Percentiles rank a stretch among this genome's conserved stretches.
These are phyloP conservation scores for Diarsia mendica DNA, from an alignment of 2,888 invertebrate genomes.

Conservation along the genomic window DNA sequence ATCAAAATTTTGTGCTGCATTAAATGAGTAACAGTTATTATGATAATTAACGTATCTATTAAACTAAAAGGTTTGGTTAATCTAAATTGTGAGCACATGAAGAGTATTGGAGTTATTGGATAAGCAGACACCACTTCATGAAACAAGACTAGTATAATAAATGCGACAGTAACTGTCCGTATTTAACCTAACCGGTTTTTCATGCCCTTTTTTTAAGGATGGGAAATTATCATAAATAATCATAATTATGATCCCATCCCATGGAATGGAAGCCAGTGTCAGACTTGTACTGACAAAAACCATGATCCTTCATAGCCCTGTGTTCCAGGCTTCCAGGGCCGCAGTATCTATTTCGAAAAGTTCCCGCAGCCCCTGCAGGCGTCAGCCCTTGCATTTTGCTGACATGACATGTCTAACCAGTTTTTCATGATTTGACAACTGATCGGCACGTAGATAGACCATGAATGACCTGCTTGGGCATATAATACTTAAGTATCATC, in stretches of 20 bases:
- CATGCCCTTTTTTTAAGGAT: too few relatives aligned
- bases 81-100: slow-evolving; percentile 36
- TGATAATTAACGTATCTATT: slow-evolving; percentile 46
- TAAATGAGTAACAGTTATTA: slow-evolving; percentile 48
- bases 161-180: not conserved
- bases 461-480: not conserved
- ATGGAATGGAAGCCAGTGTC: too few relatives aligned
- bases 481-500: not conserved
- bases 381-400: too few relatives aligned
- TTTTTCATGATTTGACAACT: too few relatives aligned
- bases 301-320: too few relatives aligned
- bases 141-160: not conserved
- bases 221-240: too few relatives aligned
- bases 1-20: slow-evolving; percentile 53
- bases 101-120: slow-evolving; percentile 3
- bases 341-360: too few relatives aligned
- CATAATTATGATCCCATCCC: too few relatives aligned
- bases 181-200: not conserved
- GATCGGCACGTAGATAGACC: not conserved
- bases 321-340: too few relatives aligned
- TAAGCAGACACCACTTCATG: not conserved
- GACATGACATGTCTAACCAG: too few relatives aligned
- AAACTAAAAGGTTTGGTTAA: slow-evolving; percentile 51
- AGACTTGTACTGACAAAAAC: too few relatives aligned
- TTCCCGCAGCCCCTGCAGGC: too few relatives aligned